Evolutionary conservation across 2,888 invertebrate genomes (phyloP).

Genomic region (Cyrtodaria siliqua): DNA sequence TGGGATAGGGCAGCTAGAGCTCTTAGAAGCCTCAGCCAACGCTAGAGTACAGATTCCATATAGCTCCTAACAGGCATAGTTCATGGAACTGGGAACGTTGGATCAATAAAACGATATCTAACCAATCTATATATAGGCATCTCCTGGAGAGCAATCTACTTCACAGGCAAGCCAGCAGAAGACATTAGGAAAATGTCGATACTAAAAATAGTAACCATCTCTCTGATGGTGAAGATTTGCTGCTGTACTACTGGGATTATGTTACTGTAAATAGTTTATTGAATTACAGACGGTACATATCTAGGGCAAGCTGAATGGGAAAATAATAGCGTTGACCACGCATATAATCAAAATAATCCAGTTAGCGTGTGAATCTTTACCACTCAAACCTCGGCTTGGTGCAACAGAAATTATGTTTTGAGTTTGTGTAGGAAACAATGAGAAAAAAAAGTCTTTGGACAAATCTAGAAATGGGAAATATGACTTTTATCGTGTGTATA

Average conservation of each 20-base stretch:
- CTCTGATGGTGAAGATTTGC: slow-evolving; percentile 39
- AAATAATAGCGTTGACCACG: too few species aligned
- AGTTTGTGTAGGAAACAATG: too few species aligned
- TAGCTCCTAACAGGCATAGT: background rate
- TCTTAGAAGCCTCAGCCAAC: too few species aligned
- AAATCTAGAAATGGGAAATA: too few species aligned
- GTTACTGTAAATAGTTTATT: slow-evolving; percentile 57
- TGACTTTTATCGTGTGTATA: too few species aligned
- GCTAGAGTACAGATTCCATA: too few species aligned
- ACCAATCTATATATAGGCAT: slow-evolving; percentile 45
- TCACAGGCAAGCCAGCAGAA: slow-evolving; percentile 39
- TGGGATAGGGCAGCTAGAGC: too few species aligned
- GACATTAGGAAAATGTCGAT: slow-evolving; percentile 57
- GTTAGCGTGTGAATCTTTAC: too few species aligned
- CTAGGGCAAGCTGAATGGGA: background rate
- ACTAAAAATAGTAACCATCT: slow-evolving; percentile 51
- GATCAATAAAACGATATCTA: slow-evolving; percentile 43
- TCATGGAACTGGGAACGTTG: slow-evolving; percentile 1
- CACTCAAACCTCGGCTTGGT: too few species aligned
- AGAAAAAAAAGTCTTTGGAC: too few species aligned
- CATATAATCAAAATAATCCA: too few species aligned
- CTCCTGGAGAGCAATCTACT: slow-evolving; percentile 37
- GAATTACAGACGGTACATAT: slow-evolving; percentile 7
- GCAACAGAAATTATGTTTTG: too few species aligned
- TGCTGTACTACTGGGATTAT: slow-evolving; percentile 56